Conservation (phyloP, 2,888 invertebrate species). For the Platynereis dumerilii region DNA sequence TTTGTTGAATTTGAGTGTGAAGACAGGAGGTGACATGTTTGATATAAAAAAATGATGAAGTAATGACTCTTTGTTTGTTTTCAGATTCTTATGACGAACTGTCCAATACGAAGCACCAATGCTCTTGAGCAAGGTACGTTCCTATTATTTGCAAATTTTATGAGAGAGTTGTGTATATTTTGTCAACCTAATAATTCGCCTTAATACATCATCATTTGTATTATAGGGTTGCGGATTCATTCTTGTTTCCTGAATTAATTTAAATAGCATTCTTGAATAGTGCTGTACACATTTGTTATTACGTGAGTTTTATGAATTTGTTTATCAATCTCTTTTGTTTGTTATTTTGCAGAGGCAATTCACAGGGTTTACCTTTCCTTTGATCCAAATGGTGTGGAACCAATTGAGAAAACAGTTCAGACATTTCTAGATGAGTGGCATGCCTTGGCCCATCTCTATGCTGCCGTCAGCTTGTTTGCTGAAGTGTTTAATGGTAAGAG, state of each 20-base stretch:
- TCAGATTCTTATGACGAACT: constrained; percentile 51
- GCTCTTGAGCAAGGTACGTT: constrained; percentile 53
- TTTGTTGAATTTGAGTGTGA: too few relatives aligned
- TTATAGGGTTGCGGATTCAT: too few relatives aligned
- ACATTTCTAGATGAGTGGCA: constrained; percentile 90
- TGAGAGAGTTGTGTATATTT: constrained; percentile 4
- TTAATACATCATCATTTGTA: too few relatives aligned
- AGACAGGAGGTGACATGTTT: not conserved
- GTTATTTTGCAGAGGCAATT: constrained; percentile 66
- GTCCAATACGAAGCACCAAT: constrained; percentile 54
- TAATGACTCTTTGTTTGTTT: constrained; percentile 6
- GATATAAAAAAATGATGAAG: not conserved
- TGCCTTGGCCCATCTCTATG: constrained; percentile 87
- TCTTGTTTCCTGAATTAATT: too few relatives aligned
- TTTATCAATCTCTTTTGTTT: too few relatives aligned
- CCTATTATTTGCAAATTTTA: not conserved
- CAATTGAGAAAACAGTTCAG: constrained; percentile 80
- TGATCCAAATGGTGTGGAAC: constrained; percentile 82
- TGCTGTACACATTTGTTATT: too few relatives aligned
- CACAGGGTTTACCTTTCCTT: constrained; percentile 89
- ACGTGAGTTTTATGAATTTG: too few relatives aligned
- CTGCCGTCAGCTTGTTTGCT: constrained; percentile 82
- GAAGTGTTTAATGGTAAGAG: constrained; percentile 74
- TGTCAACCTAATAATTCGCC: not conserved
- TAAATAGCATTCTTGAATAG: too few relatives aligned